Conservation (phyloP, 2,888 invertebrate species). For the Magallana nippona region DNA sequence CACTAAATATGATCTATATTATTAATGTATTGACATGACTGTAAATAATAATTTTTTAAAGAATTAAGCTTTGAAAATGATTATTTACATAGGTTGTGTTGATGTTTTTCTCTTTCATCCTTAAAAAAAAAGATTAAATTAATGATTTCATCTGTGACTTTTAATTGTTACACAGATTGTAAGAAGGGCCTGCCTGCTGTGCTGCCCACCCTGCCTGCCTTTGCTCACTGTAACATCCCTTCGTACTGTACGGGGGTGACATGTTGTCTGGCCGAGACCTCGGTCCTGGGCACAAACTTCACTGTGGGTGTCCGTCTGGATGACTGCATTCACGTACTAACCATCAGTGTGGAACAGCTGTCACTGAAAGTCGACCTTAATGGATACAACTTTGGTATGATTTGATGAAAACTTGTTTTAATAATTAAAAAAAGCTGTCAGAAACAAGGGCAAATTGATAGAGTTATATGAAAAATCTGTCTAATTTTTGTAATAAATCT, state of each 20-base stretch:
- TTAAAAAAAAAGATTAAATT: too few species aligned
- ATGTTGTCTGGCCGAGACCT: constrained; percentile 53
- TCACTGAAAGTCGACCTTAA: constrained; percentile 37
- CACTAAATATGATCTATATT: too few species aligned
- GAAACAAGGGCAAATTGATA: too few species aligned
- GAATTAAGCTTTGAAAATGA: too few species aligned
- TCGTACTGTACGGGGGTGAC: constrained; percentile 63
- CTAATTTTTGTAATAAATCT: too few species aligned
- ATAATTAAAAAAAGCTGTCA: not conserved
- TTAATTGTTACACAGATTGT: constrained; percentile 25
- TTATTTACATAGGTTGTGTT: too few species aligned
- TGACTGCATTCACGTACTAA: constrained; percentile 51
- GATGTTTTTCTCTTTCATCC: too few species aligned
- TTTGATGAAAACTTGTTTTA: not conserved
- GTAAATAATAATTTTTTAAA: too few species aligned
- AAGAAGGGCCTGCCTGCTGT: not conserved
- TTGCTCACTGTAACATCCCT: constrained; percentile 60
- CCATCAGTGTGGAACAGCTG: constrained; percentile 49
- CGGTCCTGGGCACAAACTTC: constrained; percentile 46
- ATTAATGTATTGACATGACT: too few species aligned
- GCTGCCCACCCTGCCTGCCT: constrained; percentile 27
- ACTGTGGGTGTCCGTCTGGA: constrained; percentile 45
- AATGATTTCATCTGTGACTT: too few species aligned
- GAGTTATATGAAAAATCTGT: too few species aligned
- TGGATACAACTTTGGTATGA: constrained; percentile 48